Conservation (phyloP, 35 echinoderm and acorn worm genomes). For the Stichopus chloronotus region DNA sequence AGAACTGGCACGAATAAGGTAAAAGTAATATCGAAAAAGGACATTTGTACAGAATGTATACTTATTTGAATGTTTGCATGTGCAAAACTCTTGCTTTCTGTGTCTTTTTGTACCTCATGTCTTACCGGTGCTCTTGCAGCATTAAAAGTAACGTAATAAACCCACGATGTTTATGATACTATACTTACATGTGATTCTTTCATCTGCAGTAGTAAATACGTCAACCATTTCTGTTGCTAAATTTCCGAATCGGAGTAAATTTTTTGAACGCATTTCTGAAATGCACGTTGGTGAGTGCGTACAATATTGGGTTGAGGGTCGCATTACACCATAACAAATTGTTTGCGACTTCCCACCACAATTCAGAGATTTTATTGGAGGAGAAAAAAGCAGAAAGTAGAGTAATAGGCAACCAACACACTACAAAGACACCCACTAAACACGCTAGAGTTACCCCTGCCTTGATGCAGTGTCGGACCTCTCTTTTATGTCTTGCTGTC, state of each 20-base stretch:
- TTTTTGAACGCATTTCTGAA: conserved; percentile 44
- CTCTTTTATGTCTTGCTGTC: not conserved
- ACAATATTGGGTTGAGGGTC: conserved; percentile 34
- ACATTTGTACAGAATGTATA: too few species aligned
- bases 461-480: not conserved
- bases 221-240: not conserved
- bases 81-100: too few species aligned
- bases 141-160: too few species aligned
- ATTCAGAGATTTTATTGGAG: not conserved
- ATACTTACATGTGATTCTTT: too few species aligned
- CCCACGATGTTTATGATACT: too few species aligned
- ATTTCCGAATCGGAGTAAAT: not conserved
- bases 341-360: conserved; percentile 44
- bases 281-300: conserved; percentile 27
- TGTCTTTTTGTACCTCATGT: too few species aligned
- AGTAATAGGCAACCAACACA: conserved; percentile 45
- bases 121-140: too few species aligned
- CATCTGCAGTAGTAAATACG: not conserved
- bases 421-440: conserved; percentile 22
- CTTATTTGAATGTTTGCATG: too few species aligned
- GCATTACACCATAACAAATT: conserved; percentile 48
- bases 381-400: conserved; percentile 10
- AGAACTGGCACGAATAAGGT: too few species aligned
- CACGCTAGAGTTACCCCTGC: conserved; percentile 20
- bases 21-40: too few species aligned